Base-by-base conservation (phyloP, 2,113 vertebrate species). In the Raja brachyura region DNA sequence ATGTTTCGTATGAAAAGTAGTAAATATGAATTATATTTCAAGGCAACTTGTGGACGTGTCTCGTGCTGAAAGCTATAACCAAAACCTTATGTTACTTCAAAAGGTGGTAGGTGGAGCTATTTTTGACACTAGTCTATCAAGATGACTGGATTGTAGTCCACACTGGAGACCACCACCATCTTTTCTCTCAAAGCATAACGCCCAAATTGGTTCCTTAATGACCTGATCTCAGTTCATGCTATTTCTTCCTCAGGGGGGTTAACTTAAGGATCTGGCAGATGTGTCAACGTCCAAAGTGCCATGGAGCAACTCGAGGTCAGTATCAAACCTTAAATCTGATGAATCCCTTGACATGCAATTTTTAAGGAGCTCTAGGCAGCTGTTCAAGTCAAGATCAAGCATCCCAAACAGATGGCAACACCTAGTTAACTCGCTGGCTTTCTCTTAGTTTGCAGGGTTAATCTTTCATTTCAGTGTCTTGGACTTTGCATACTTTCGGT, bases 111-210 rank as follows among this genome's bases (percentile, higher is more conserved):
- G 63, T 48, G 88, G 88, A 70, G 88, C 33, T 33, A 92, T 6
- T 92, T 92, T 92, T 92, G 88, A 92, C 88, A 92, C 88, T 68
- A 73, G 88, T 70, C 88, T 48, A 5, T 92, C 88, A 92, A 92
- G 88, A 48, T 92, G 88, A 70, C 25, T 18, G 86, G 86, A 39
- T 59, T 70, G 33, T 48, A 70, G 86, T 70, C 66, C 31, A 70
- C 61, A 33, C 31, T 1, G 66, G 63, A 31, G 63, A 70, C 18
- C 33, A 25, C 33, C 88, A 68, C 86, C 90, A 25, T 74, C 68
- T 48, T 10, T 18, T 48, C n/a, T 48, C 66, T 92, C 20, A 22
- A 92, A 92, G 31, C 70, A 22, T 28, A 73, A 92, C 73, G 33
- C 66, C 20, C 31, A 73, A 73, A 92, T 70, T 92, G 88, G n/a